Evolutionary conservation across 2,888 invertebrate genomes (phyloP).

Genomic region (Melieria omissa): DNA sequence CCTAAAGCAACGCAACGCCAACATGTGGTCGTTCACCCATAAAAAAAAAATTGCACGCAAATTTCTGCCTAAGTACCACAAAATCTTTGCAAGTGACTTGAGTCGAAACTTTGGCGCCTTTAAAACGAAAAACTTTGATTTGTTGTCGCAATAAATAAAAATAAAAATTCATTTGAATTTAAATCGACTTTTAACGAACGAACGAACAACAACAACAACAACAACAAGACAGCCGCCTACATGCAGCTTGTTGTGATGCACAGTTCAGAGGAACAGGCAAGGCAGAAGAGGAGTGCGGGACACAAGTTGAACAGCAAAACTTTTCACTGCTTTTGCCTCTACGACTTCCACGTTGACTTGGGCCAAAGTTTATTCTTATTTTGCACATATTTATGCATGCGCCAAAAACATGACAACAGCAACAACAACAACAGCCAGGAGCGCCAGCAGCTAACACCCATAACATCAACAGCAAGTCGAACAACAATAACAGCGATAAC

Average conservation of each 20-base stretch:
- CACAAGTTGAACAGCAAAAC: slow-evolving; percentile 9
- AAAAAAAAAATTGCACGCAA: background rate
- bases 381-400: slow-evolving; percentile 29
- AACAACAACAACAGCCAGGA: background rate
- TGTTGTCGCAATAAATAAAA: slow-evolving; percentile 7
- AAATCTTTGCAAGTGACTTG: background rate
- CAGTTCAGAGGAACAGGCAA: too few species aligned
- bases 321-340: slow-evolving; percentile 19
- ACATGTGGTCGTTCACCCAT: background rate
- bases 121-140: slow-evolving; percentile 14
- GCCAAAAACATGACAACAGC: slow-evolving; percentile 12
- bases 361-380: slow-evolving; percentile 13
- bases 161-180: slow-evolving; percentile 26
- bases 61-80: background rate
- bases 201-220: background rate
- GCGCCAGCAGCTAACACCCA: background rate
- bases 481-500: slow-evolving; percentile 14
- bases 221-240: background rate
- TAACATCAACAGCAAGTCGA: slow-evolving; percentile 19
- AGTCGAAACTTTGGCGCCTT: background rate
- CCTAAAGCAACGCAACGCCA: background rate
- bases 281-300: too few species aligned
- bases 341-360: slow-evolving; percentile 11
- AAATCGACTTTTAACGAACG: slow-evolving; percentile 13
- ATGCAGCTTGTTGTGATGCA: too few species aligned